Conservation (phyloP, 2,797 vertebrate genomes). For the Enteromius radiatus region DNA sequence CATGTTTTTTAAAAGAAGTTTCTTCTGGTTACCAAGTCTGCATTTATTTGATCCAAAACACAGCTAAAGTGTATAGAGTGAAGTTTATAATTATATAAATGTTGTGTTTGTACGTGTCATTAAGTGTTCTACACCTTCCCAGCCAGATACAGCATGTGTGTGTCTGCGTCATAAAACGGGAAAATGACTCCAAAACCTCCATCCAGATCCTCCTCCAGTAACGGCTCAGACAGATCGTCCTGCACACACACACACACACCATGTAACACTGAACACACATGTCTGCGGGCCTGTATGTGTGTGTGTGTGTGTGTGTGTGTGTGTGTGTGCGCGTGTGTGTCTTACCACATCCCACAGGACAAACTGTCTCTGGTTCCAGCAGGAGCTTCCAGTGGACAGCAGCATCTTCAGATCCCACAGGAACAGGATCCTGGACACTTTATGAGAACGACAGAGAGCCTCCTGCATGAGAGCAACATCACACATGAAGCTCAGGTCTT, state of each 20-base stretch:
- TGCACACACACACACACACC: slow-evolving; percentile 76
- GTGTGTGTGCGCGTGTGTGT: neutral
- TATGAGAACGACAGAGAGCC: slow-evolving; percentile 80
- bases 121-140: slow-evolving; percentile 80
- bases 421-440: slow-evolving; percentile 87
- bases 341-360: slow-evolving; percentile 90
- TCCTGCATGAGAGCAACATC: slow-evolving; percentile 78
- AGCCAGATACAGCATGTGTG: slow-evolving; percentile 88
- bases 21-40: too few relatives aligned
- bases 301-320: neutral
- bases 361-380: slow-evolving; percentile 93
- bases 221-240: slow-evolving; percentile 87
- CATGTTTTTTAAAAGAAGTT: too few relatives aligned
- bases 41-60: too few relatives aligned
- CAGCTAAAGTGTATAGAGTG: too few relatives aligned
- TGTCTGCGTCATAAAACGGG: slow-evolving; percentile 91
- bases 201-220: slow-evolving; percentile 89
- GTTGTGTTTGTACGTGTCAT: neutral
- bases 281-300: too few relatives aligned
- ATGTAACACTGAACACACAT: slow-evolving; percentile 51
- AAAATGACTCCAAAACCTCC: slow-evolving; percentile 90
- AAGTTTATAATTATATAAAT: neutral
- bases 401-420: slow-evolving; percentile 85
- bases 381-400: slow-evolving; percentile 88
- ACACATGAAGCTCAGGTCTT: slow-evolving; percentile 17